phyloP scores from a whole-genome alignment of 2,888 invertebrate species.

The Macaria liturata region DNA sequence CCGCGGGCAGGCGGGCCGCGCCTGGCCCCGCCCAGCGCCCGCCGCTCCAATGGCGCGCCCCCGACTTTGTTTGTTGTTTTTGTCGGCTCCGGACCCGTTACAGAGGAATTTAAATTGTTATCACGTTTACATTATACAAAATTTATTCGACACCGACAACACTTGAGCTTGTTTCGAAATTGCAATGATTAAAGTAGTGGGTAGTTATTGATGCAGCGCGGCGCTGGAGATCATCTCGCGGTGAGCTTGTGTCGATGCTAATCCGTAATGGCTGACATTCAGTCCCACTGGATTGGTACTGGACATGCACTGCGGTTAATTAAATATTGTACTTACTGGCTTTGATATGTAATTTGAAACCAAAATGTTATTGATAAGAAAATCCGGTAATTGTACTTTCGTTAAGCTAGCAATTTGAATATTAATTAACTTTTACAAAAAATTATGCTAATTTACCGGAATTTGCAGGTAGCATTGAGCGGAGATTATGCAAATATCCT shows the following conservation, averaged over 20 bases:
- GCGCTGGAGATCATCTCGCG: conserved; percentile 47
- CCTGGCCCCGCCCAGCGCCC: conserved; percentile 54
- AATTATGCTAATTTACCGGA: too few relatives aligned
- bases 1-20: conserved; percentile 60
- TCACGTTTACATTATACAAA: conserved; percentile 83
- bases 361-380: too few relatives aligned
- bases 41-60: conserved; percentile 60
- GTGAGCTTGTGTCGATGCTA: conserved; percentile 35
- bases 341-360: too few relatives aligned
- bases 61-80: conserved; percentile 80
- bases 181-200: conserved; percentile 79
- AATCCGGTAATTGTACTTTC: too few relatives aligned
- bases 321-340: conserved; percentile 1
- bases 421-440: too few relatives aligned
- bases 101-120: conserved; percentile 83
- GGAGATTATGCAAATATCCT: too few relatives aligned
- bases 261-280: conserved; percentile 43
- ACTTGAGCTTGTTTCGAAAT: conserved; percentile 82
- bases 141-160: conserved; percentile 83
- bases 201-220: conserved; percentile 70
- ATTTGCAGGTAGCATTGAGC: too few relatives aligned
- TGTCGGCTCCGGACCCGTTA: conserved; percentile 80
- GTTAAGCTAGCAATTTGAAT: too few relatives aligned
- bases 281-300: conserved; percentile 30
- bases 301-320: conserved; percentile 7